Conservation (phyloP, 92 coral and sea anemone genomes). For the Pocillopora meandrina region DNA sequence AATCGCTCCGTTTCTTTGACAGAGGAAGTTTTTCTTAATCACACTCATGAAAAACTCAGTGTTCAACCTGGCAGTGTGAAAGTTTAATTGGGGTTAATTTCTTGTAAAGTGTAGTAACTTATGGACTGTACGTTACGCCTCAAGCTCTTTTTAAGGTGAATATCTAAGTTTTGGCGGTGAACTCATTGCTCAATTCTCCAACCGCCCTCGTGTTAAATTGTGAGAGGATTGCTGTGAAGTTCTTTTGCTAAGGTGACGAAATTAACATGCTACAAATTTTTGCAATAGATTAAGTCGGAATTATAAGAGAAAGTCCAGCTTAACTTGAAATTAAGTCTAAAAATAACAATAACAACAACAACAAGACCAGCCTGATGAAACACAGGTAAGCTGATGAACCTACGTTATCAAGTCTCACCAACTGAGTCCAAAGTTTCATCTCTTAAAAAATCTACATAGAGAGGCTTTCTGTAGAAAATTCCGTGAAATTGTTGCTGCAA, state of each 20-base stretch:
- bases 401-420: conserved; percentile 5
- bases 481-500: not conserved
- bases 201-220: not conserved
- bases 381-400: not conserved
- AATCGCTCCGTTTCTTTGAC: no score
- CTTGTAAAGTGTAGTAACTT: not conserved
- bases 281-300: not conserved
- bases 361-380: conserved; percentile 4
- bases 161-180: not conserved
- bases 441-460: not conserved
- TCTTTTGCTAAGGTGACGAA: not conserved
- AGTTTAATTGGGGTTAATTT: not conserved
- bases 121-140: not conserved
- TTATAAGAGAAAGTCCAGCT: not conserved
- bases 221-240: not conserved
- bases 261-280: not conserved
- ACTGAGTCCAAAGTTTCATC: not conserved
- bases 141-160: not conserved
- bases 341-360: not conserved
- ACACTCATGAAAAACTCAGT: not conserved
- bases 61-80: not conserved
- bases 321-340: not conserved
- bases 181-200: not conserved
- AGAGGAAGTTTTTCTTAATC: not conserved
- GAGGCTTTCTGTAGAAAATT: not conserved